phyloP scores from a whole-genome alignment of 1,140 invertebrate species.

The Bombus huntii region DNA sequence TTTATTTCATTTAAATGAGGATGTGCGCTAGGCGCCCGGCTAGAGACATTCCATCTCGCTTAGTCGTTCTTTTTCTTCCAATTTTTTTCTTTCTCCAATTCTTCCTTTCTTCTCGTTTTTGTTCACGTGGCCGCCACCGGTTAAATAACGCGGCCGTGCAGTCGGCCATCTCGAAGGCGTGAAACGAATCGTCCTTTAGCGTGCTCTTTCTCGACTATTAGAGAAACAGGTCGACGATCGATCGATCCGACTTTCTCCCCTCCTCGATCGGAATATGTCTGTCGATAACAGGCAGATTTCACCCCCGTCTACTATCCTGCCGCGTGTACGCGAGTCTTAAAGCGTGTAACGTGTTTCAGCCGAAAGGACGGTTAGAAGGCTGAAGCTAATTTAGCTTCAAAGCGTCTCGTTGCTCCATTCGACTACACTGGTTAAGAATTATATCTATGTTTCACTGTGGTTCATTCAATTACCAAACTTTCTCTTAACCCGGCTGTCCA shows the following conservation, averaged over 20 bases:
- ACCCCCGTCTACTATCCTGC: not conserved
- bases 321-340: conserved; percentile 5
- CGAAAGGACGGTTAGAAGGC: not conserved
- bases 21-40: conserved; percentile 71
- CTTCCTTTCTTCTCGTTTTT: not conserved
- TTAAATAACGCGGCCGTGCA: conserved; percentile 41
- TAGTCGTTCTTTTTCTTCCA: conserved; percentile 13
- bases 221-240: conserved; percentile 47
- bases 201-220: conserved; percentile 39
- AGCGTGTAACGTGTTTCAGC: conserved; percentile 1
- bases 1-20: conserved; percentile 80
- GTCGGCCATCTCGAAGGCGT: conserved; percentile 26
- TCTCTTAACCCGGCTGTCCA: not conserved
- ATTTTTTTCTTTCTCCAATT: not conserved
- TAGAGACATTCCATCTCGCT: conserved; percentile 56
- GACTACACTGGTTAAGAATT: not conserved
- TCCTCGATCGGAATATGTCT: conserved; percentile 25
- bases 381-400: conserved; percentile 1
- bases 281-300: conserved; percentile 47
- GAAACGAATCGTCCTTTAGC: conserved; percentile 57
- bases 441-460: not conserved
- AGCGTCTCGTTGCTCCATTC: not conserved
- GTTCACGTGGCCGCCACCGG: conserved; percentile 10
- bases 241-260: conserved; percentile 20
- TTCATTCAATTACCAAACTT: conserved; percentile 3